Conservation (phyloP, 2,113 vertebrate genomes). For the Chlamydotis undulata region DNA sequence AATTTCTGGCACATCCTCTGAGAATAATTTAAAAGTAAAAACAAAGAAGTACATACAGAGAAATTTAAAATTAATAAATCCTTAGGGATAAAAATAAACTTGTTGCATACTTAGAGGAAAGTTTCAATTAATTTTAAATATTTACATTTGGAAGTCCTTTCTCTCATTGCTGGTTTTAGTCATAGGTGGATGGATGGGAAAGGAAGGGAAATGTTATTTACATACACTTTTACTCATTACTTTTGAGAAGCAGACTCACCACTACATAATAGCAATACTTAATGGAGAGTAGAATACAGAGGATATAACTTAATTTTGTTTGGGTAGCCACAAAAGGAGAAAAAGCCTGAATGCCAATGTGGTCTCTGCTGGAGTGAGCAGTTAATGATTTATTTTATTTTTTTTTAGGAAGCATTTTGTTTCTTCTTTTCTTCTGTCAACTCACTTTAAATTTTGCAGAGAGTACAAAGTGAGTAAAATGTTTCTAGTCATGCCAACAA, state of each 20-base stretch:
- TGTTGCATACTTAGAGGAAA: background rate
- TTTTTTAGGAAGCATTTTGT: background rate
- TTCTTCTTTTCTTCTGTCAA: background rate
- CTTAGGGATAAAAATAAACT: background rate
- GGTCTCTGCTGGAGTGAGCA: background rate
- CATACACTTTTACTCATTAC: background rate
- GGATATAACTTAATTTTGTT: background rate
- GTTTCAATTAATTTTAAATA: background rate
- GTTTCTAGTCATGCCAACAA: background rate
- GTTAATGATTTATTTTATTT: background rate
- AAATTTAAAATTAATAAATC: background rate
- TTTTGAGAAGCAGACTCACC: background rate
- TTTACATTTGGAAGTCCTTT: background rate
- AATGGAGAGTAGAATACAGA: background rate
- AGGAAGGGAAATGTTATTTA: background rate
- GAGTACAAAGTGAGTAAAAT: background rate
- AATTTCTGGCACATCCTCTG: background rate
- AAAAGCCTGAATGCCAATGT: background rate
- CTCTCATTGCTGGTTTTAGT: background rate
- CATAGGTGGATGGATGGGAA: background rate
- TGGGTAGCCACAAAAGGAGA: background rate
- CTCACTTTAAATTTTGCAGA: background rate
- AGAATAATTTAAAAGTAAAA: background rate
- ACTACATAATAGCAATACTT: background rate
- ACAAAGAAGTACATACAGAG: background rate